Percentiles rank a stretch among this genome's conserved stretches.
Conservation (phyloP, 1,140 invertebrate genomes). For the Drosophila parabipectinata region DNA sequence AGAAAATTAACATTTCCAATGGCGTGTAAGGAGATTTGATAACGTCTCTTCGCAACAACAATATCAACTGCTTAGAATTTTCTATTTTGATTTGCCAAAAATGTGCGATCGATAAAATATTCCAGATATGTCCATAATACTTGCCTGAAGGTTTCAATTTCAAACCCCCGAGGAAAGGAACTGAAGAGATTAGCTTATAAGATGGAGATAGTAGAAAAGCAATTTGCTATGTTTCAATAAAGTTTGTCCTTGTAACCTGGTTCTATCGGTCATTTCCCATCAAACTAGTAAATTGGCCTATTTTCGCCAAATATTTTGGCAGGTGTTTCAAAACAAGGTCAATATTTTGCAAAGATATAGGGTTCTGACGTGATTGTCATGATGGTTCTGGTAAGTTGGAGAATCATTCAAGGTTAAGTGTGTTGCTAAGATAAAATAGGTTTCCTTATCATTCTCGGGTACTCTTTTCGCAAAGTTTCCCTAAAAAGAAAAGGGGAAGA, state of each 20-base stretch:
- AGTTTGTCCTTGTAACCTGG: slow-evolving; percentile 42
- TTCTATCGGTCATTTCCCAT: slow-evolving; percentile 50
- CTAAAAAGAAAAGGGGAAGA: neutral
- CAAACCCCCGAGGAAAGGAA: slow-evolving; percentile 9
- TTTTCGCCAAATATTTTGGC: slow-evolving; percentile 27
- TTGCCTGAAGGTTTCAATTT: slow-evolving; percentile 37
- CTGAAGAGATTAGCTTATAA: slow-evolving; percentile 37
- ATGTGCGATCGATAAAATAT: slow-evolving; percentile 34
- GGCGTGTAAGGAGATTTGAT: slow-evolving; percentile 58
- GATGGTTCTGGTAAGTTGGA: neutral
- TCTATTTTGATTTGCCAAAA: slow-evolving; percentile 40
- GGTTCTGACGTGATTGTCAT: slow-evolving; percentile 5
- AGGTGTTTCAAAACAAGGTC: slow-evolving; percentile 18
- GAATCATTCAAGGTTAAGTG: slow-evolving; percentile 11
- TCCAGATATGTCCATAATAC: slow-evolving; percentile 42
- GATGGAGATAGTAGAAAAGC: slow-evolving; percentile 32
- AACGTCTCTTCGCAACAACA: slow-evolving; percentile 36
- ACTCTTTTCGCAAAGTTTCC: neutral
- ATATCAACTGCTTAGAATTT: slow-evolving; percentile 29
- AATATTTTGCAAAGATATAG: slow-evolving; percentile 26
- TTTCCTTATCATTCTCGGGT: neutral
- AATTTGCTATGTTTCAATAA: slow-evolving; percentile 41
- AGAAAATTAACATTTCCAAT: slow-evolving; percentile 78
- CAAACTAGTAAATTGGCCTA: slow-evolving; percentile 14
- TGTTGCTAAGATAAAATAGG: neutral